Conservation (phyloP, 2,888 invertebrate genomes). For the Beris morrisii region DNA sequence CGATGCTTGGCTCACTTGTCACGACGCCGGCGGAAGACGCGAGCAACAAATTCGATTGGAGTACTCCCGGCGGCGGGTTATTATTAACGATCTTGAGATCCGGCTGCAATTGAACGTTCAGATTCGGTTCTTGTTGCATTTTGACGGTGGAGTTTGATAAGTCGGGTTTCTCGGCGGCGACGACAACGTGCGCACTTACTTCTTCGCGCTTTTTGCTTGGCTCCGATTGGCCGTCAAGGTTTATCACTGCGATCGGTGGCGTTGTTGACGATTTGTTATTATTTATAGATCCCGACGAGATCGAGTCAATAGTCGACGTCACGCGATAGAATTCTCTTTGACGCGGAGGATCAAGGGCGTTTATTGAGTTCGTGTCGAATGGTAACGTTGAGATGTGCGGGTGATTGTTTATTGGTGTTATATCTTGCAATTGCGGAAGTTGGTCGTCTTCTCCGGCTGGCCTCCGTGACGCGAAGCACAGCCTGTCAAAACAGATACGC, state of each 20-base stretch:
- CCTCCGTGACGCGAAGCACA: conserved; percentile 88
- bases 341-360: conserved; percentile 37
- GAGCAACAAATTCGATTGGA: conserved; percentile 41
- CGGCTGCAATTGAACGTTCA: conserved; percentile 56
- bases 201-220: background rate
- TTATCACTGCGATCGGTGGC: conserved; percentile 33
- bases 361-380: conserved; percentile 36
- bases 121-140: conserved; percentile 56
- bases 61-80: conserved; percentile 48
- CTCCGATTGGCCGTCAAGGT: background rate
- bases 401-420: conserved; percentile 43
- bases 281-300: conserved; percentile 38
- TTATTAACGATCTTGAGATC: conserved; percentile 51
- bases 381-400: conserved; percentile 33
- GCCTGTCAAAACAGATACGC: conserved; percentile 89
- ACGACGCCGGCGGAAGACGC: conserved; percentile 42
- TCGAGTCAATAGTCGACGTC: conserved; percentile 27
- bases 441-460: conserved; percentile 76
- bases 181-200: conserved; percentile 13
- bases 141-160: conserved; percentile 34
- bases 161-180: background rate
- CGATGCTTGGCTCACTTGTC: conserved; percentile 42
- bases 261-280: conserved; percentile 44
- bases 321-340: conserved; percentile 32
- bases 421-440: conserved; percentile 42